Base-by-base conservation (phyloP, 92 coral and sea anemone species). In the Virgularia gustaviana region DNA sequence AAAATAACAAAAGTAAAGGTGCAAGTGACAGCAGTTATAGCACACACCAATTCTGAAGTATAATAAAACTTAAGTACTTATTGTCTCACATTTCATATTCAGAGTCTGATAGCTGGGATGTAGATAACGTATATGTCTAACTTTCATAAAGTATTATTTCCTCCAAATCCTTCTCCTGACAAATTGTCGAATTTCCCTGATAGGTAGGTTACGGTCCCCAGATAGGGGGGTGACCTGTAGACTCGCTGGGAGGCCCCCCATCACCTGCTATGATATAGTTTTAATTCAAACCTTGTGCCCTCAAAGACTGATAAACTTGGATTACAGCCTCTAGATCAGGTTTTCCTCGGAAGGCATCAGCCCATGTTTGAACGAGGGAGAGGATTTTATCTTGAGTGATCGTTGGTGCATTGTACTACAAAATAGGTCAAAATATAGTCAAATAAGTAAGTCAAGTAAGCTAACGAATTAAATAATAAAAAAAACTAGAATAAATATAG, bases 351-450 rank as follows among this genome's bases (percentile, higher is more conserved):
- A 92, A 92, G 22, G 98, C 98, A 82, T 92, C 98, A 0, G 96
- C 88, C 98, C 98, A 92, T 45, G 84, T 91, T 80, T 92, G 98
- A 39, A 92, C 80, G 36, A 92, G 76, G 9, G 94, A 62, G 2
- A 92, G 89, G 25, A 92, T 89, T 62, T 89, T 92, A 28, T 92
- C 98, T 65, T 87, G 98, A 13, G 89, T 92, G 56, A 92, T 76
- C 38, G 85, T 89, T 1, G 98, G 96, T n/a, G 98, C 89, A 64
- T 88, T 89, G 59, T 43, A 72, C 98, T 92, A 36, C 37, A 63
- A 39, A 53, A 19, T 57, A 24, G 52, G 10, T 53, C 2, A 18
- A 58, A 9, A 30, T 0, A 10, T 20, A 29, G 0, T 27, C 11
- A 4, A 11, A 9, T n/a, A 19, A 75, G 33, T 57, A 30, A 2